A percentile compares a stretch with the other conserved stretches of the same genome.
Conservation (phyloP, 2,113 vertebrate genomes). For the Leucopsar rothschildi region DNA sequence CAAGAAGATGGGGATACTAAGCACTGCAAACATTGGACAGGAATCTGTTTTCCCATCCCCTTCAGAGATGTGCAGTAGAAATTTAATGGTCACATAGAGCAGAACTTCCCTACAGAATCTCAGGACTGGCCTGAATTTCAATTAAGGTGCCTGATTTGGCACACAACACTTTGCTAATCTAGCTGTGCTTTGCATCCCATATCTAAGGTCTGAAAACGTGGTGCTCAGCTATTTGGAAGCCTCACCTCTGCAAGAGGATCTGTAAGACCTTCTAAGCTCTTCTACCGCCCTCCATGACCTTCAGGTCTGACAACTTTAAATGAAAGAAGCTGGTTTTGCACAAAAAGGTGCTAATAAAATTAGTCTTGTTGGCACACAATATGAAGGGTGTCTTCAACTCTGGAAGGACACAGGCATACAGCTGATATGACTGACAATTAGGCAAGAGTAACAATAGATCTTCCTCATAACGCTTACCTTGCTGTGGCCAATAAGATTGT, state of each 20-base stretch:
- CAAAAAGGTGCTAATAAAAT: not conserved
- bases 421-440: not conserved
- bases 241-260: not conserved
- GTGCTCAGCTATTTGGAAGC: not conserved
- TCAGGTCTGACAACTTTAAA: not conserved
- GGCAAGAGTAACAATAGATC: not conserved
- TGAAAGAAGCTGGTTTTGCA: not conserved
- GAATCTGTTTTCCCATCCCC: not conserved
- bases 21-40: not conserved
- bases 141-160: not conserved
- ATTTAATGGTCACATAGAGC: not conserved
- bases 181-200: not conserved
- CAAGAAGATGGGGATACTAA: not conserved
- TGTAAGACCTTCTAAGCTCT: not conserved
- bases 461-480: not conserved
- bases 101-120: not conserved
- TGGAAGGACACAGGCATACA: not conserved
- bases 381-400: not conserved
- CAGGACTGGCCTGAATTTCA: not conserved
- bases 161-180: not conserved
- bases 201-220: not conserved
- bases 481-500: not conserved
- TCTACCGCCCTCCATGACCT: fast-evolving
- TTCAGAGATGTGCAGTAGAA: not conserved
- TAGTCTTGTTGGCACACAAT: not conserved